These are phyloP conservation scores for Malthinus seriepunctatus DNA, from an alignment of 2,888 invertebrate genomes.

Conservation along the genomic window DNA sequence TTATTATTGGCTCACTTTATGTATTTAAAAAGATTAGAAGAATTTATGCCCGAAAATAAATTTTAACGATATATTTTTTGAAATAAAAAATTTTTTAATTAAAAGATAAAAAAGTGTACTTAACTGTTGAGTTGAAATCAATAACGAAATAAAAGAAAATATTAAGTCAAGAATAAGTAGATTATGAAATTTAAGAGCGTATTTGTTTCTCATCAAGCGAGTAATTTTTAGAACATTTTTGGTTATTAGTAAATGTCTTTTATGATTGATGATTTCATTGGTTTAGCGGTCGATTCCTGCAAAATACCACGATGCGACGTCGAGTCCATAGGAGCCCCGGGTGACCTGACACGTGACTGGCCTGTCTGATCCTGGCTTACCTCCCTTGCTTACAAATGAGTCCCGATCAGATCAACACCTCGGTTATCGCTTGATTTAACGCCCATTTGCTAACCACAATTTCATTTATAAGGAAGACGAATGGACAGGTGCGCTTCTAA, in stretches of 20 bases:
- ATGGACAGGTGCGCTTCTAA: background rate
- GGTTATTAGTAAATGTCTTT: conserved; percentile 10
- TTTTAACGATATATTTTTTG: no score
- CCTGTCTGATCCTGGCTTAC: conserved; percentile 23
- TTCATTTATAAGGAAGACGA: conserved; percentile 14
- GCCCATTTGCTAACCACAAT: conserved; percentile 18
- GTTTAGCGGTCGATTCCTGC: conserved; percentile 16
- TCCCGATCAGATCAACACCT: conserved; percentile 29
- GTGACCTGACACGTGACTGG: conserved; percentile 31
- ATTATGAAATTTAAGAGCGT: conserved; percentile 2
- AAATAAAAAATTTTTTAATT: no score
- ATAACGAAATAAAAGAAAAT: no score
- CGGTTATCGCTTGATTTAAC: conserved; percentile 32
- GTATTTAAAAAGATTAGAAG: no score
- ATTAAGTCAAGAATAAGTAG: no score
- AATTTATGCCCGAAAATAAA: no score
- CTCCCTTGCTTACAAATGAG: conserved; percentile 30
- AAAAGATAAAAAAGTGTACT: no score
- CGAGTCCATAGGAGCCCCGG: conserved; percentile 20
- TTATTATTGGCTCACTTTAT: no score
- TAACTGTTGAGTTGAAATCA: no score
- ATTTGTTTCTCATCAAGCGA: conserved; percentile 12
- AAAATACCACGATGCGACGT: conserved; percentile 20
- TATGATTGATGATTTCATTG: conserved; percentile 18
- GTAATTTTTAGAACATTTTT: conserved; percentile 12